Evolutionary conservation across 2,888 invertebrate species (phyloP).

Genomic region (Eurois occulta): DNA sequence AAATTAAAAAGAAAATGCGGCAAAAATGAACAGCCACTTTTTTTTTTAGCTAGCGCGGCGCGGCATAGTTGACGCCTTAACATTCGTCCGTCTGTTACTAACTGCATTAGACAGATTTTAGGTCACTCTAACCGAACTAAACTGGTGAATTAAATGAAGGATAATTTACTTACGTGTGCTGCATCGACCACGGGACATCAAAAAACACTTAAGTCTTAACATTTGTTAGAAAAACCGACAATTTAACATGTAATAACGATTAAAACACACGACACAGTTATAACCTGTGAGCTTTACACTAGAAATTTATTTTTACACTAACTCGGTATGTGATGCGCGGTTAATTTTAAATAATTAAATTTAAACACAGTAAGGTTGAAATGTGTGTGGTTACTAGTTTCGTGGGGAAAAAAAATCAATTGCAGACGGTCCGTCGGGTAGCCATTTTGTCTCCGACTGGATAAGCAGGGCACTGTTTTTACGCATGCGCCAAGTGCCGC

Average conservation of each 20-base stretch:
- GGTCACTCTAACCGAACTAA: constrained; percentile 76
- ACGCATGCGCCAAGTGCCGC: constrained; percentile 83
- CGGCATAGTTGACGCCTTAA: constrained; percentile 51
- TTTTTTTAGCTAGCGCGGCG: constrained; percentile 38
- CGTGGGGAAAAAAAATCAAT: constrained; percentile 86
- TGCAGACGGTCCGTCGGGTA: constrained; percentile 78
- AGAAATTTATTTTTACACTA: constrained; percentile 65
- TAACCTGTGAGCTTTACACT: constrained; percentile 58
- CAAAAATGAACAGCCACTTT: constrained; percentile 32
- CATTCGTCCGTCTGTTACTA: constrained; percentile 71
- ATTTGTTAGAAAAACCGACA: constrained; percentile 69
- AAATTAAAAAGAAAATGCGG: constrained; percentile 37
- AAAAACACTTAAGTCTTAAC: constrained; percentile 69
- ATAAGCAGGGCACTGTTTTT: constrained; percentile 73
- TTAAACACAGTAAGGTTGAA: constrained; percentile 63
- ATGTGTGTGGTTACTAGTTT: constrained; percentile 73
- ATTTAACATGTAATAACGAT: constrained; percentile 64
- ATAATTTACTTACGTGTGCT: constrained; percentile 69
- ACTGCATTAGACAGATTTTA: constrained; percentile 85
- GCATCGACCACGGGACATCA: constrained; percentile 53
- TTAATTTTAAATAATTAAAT: constrained; percentile 70
- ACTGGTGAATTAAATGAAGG: constrained; percentile 67
- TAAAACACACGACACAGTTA: constrained; percentile 59
- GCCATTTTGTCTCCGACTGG: constrained; percentile 86
- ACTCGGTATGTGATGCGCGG: constrained; percentile 55